Conservation (phyloP, 2,113 vertebrate species). For the Sinocyclocheilus rhinocerous region DNA sequence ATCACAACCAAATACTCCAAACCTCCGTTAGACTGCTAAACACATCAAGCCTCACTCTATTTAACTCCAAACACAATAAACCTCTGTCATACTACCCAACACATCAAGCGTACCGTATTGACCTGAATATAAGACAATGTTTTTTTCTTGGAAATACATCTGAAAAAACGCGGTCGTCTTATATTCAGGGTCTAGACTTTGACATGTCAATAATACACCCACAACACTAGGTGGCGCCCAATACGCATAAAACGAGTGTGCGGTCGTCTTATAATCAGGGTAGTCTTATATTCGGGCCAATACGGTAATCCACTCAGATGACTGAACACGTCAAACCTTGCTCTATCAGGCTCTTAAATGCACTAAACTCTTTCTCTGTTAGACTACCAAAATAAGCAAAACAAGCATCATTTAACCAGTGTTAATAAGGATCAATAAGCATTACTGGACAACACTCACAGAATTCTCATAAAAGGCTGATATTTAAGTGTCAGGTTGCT, state of each 20-base stretch:
- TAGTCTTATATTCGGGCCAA: no score
- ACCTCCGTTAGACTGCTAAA: constrained; percentile 35
- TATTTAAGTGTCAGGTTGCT: no score
- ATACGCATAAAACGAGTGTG: no score
- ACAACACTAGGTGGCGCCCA: no score
- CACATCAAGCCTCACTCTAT: constrained; percentile 10
- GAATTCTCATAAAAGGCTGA: no score
- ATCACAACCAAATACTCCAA: constrained; percentile 16
- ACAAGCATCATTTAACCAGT: neutral
- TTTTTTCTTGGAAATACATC: no score
- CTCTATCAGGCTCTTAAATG: neutral
- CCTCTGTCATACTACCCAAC: constrained; percentile 9
- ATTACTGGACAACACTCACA: neutral
- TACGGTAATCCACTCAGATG: constrained; percentile 28
- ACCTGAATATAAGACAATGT: no score
- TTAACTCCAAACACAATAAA: constrained; percentile 30
- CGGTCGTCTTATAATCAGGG: no score
- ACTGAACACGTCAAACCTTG: neutral
- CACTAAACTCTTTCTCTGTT: neutral
- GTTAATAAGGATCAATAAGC: neutral
- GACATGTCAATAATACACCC: no score
- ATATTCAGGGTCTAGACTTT: no score
- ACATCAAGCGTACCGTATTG: constrained; percentile 10
- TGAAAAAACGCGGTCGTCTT: no score
- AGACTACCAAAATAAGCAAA: constrained; percentile 1